Evolutionary conservation across 2,113 vertebrate species (phyloP), one percentile per base, ranked within the genome.

Genomic region (Amazona vittata): DNA sequence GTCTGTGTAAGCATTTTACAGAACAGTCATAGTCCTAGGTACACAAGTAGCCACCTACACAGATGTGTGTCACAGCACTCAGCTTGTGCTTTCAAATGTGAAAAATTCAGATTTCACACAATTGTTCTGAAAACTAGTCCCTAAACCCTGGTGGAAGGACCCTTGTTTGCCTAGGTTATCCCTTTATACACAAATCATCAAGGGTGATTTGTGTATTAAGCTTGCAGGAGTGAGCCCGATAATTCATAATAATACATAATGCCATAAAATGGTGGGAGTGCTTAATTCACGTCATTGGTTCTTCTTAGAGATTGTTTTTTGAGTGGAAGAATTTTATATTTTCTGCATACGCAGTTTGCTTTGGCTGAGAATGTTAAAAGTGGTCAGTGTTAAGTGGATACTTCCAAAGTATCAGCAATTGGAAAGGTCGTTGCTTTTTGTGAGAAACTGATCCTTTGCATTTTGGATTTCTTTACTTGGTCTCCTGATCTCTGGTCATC

Each of bases 301-400:
- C 22, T 41, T 41, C 29, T 81, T 86, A 18, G 29, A 35, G 13
- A 20, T 57, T 77, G 0, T 3, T 79, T 82, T 84, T 53, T 49
- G 22, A 43, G 3, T 41, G 6, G 46, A 70, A 28, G 28, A 53
- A 62, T 37, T 6, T 83, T 59, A 2, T 86, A 4, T 44, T 63
- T 46, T 71, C 31, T 3, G 3, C 3, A 19, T 0, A 1, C 2
- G 1, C 4, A 20, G 28, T 68, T 75, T 84, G 33, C 39, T 68
- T 91, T 89, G 35, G 9, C 55, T 43, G 33, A 21, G 62, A 24
- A 60, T 7, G 11, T 73, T 37, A 12, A 46, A 77, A n/a, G 8
- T 44, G 16, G 8, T 44, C 4, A 7, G 1, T 63, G 31, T 74
- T 60, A 47, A 2, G 3, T 20, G 24, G 25, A 7, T 5, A 52